Base-by-base conservation (phyloP, 2,797 vertebrate genomes). In the Poliocrania exsul region DNA sequence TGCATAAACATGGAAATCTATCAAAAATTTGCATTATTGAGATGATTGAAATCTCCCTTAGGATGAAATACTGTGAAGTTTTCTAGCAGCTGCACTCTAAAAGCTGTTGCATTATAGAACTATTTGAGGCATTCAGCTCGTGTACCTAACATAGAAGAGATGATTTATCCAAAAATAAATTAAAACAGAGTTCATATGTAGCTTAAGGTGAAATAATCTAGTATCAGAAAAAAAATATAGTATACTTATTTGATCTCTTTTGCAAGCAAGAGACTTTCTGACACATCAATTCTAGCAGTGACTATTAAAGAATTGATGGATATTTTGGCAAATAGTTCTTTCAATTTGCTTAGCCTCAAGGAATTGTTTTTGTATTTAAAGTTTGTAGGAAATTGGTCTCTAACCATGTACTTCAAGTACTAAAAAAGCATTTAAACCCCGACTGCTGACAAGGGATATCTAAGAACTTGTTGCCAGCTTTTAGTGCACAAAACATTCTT, bases 291-390 rank as follows among this genome's bases (percentile, higher is more conserved):
- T 65, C 25, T 72, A 73, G 51, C 54, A 92, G 47, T 69, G 88
- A 57, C 58, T 70, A 16, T 19, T 62, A 90, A 65, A 42, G 4
- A 86, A 86, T 46, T 62, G 28, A 69, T 51, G 5, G 23, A 37
- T 84, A 70, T 75, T 90, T 88, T 90, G 51, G 24, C 21, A 94
- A 81, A 46, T 1, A 1, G 9, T 28, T 92, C 40, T 74, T 72
- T 82, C 77, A 73, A 81, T 81, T 62, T 82, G 10, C 46, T 88
- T 91, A 56, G 35, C 23, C 64, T 82, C 53, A 88, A 78, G 20
- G 53, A 92, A 88, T 82, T 90, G 29, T 65, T 93, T 95, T 94
- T 90, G 9, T 66, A 73, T 81, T 90, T 90, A 79, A 91, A 78
- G 26, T 57, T 75, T 47, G 25, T 67, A 80, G 47, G 64, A 93